phyloP scores from a whole-genome alignment of 2,888 invertebrate genomes.

The Zhuqinia jingwanae region DNA sequence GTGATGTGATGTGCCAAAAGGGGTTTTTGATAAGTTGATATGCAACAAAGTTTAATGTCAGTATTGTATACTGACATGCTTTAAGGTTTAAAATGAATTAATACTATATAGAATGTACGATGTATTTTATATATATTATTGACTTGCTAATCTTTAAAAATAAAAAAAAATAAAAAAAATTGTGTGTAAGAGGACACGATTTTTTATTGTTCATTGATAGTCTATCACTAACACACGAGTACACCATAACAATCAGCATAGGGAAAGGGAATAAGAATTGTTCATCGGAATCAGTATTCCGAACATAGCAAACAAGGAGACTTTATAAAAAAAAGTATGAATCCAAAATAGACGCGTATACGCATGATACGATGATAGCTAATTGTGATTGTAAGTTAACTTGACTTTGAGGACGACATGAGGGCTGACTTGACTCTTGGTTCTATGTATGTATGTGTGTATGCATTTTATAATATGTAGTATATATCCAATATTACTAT shows the following conservation, averaged over 20 bases:
- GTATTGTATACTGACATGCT: not conserved
- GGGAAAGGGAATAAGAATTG: not conserved
- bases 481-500: not conserved
- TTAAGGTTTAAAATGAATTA: too few species aligned
- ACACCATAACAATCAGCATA: too few species aligned
- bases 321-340: slow-evolving; percentile 16
- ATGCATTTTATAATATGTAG: not conserved
- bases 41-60: slow-evolving; percentile 2
- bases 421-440: slow-evolving; percentile 44
- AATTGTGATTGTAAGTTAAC: too few species aligned
- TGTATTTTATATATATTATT: too few species aligned
- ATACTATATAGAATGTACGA: too few species aligned
- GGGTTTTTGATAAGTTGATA: slow-evolving; percentile 47
- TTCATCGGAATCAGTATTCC: not conserved
- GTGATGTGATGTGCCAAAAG: slow-evolving; percentile 63
- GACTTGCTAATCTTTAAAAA: not conserved
- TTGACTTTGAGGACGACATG: slow-evolving; percentile 45
- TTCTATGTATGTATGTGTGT: not conserved
- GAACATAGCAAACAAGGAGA: not conserved
- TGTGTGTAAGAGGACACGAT: slow-evolving; percentile 46
- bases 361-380: slow-evolving; percentile 8
- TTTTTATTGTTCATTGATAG: slow-evolving; percentile 47
- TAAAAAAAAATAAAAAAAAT: too few species aligned
- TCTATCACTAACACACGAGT: not conserved
- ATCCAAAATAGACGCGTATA: slow-evolving; percentile 41